A percentile compares a stretch with the other conserved stretches of the same genome.
Conservation (phyloP, 2,113 vertebrate genomes). For the Thryonomys swinderianus region DNA sequence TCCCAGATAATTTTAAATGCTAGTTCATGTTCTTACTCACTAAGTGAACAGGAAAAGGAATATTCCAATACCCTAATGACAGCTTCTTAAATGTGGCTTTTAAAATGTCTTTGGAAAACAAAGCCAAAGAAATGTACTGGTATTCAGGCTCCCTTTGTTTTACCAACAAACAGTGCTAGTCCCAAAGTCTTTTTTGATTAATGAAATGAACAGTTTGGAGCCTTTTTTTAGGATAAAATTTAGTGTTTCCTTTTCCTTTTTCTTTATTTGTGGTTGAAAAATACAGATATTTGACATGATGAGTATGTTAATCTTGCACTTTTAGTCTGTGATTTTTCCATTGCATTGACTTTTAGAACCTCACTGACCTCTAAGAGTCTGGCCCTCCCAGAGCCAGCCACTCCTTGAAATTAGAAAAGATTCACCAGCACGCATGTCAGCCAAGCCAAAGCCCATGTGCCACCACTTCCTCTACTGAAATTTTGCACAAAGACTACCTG, state of each 20-base stretch:
- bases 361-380: not conserved
- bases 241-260: not conserved
- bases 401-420: not conserved
- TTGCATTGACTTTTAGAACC: not conserved
- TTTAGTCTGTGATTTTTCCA: not conserved
- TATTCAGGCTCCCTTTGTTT: not conserved
- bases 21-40: not conserved
- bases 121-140: not conserved
- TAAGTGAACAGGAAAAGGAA: not conserved
- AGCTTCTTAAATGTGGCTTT: not conserved
- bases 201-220: not conserved
- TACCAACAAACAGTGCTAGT: not conserved
- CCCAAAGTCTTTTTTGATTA: not conserved
- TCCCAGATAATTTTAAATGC: not conserved
- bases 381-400: not conserved
- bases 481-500: not conserved
- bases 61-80: not conserved
- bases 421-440: not conserved
- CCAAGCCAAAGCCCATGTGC: not conserved
- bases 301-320: not conserved
- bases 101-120: constrained; percentile 1
- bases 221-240: not conserved
- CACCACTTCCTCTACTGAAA: not conserved
- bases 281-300: not conserved
- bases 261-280: not conserved